Evolutionary conservation across 2,888 invertebrate genomes (phyloP).

Genomic region (Lochmaea capreae): DNA sequence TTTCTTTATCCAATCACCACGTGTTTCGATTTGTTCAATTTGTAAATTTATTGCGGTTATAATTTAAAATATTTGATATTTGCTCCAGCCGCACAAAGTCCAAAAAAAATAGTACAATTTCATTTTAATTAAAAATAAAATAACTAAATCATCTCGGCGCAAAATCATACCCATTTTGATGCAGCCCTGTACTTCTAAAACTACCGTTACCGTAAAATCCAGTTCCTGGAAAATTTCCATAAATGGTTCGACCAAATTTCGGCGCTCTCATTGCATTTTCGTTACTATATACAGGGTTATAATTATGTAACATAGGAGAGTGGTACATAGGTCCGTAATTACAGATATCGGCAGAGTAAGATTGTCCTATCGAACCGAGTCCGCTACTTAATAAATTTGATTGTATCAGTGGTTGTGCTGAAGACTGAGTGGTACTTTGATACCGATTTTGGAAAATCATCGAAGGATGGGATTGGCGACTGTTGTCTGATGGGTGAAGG

Average conservation of each 20-base stretch:
- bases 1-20: neutral
- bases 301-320: conserved; percentile 65
- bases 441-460: conserved; percentile 57
- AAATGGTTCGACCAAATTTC: conserved; percentile 60
- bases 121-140: neutral
- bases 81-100: neutral
- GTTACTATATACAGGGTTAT: conserved; percentile 61
- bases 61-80: neutral
- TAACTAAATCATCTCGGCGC: conserved; percentile 39
- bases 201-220: conserved; percentile 59
- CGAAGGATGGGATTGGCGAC: conserved; percentile 46
- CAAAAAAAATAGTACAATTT: neutral
- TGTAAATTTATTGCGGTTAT: neutral
- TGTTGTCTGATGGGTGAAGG: conserved; percentile 42
- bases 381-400: conserved; percentile 53
- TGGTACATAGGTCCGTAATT: conserved; percentile 77
- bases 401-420: conserved; percentile 54
- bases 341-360: conserved; percentile 75
- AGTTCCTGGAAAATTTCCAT: conserved; percentile 57
- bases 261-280: conserved; percentile 59
- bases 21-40: neutral
- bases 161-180: conserved; percentile 60
- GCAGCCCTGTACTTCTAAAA: conserved; percentile 53
- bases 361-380: conserved; percentile 69
- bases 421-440: conserved; percentile 54